Conservation (phyloP, 2,888 invertebrate genomes). For the Drosophila austrosaltans region DNA sequence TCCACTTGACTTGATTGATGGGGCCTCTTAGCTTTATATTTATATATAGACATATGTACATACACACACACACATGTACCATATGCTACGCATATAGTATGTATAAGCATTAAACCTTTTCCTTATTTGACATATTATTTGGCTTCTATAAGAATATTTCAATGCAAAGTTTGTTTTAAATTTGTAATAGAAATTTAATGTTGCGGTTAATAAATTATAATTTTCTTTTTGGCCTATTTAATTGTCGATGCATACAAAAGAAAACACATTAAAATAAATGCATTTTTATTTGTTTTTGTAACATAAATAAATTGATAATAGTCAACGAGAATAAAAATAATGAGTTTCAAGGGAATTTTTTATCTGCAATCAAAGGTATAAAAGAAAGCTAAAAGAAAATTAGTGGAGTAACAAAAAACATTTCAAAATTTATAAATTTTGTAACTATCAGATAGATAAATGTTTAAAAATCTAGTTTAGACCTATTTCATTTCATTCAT, state of each 20-base stretch:
- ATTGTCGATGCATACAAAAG: slow-evolving; percentile 3
- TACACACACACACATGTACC: neutral
- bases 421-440: too few relatives aligned
- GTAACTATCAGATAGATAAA: too few relatives aligned
- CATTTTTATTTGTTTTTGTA: neutral
- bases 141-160: slow-evolving; percentile 15
- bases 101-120: slow-evolving; percentile 33
- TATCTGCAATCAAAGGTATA: too few relatives aligned
- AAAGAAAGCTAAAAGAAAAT: too few relatives aligned
- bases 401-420: too few relatives aligned
- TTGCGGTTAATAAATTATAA: slow-evolving; percentile 34
- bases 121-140: slow-evolving; percentile 42
- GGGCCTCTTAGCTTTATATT: slow-evolving; percentile 52
- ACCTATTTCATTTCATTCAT: too few relatives aligned
- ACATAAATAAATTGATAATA: too few relatives aligned
- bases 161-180: slow-evolving; percentile 25
- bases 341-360: too few relatives aligned
- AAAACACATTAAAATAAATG: neutral
- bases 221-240: slow-evolving; percentile 1
- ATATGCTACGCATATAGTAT: neutral
- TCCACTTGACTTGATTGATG: slow-evolving; percentile 79
- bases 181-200: slow-evolving; percentile 33
- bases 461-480: too few relatives aligned
- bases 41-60: slow-evolving; percentile 16
- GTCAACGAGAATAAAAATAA: too few relatives aligned